Base-by-base conservation (phyloP, 1,140 invertebrate species). In the Orchesella cincta region DNA sequence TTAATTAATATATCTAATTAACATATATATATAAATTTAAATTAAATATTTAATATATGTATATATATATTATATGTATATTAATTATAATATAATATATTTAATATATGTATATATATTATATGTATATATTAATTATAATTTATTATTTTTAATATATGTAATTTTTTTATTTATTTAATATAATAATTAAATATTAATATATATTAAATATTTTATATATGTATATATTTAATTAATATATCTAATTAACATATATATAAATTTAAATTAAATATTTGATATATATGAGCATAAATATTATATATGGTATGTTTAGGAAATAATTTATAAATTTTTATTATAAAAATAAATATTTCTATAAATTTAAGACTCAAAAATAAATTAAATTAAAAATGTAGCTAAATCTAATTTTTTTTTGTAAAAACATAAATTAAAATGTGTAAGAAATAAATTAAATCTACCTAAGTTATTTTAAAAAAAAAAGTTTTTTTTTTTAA, bases 351-450 rank as follows among this genome's bases (percentile, higher is more conserved):
- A 46, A 46, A 46, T 46, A 46, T 8, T 46, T 46, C 39, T 8
- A 18, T n/a, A n/a, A 16, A 76, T 35, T 72, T 71, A 76, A 70
- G 1, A n/a, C 35, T 20, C 20, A 76, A 57, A 46, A n/a, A 75
- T 39, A 62, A 54, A 16, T 74, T 74, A 74, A 74, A 46, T 62
- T 77, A 62, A 33, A 77, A 46, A 62, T 77, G 2, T 51, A 73
- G 26, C n/a, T 64, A 35, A 29, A 31, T 28, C 52, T 36, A 29
- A 62, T 39, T 26, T 46, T 73, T 77, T 18, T 46, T 54, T 46
- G 67, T 74, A 74, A 35, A 79, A 26, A 74, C 74, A 77, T 39
- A 64, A 26, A 51, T 71, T n/a, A n/a, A n/a, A n/a, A n/a, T 36
- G 20, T 75, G 28, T 67, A 67, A 39, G 34, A 71, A 70, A 76